phyloP scores from a whole-genome alignment of 2,797 vertebrate species.

The Molossus molossus region DNA sequence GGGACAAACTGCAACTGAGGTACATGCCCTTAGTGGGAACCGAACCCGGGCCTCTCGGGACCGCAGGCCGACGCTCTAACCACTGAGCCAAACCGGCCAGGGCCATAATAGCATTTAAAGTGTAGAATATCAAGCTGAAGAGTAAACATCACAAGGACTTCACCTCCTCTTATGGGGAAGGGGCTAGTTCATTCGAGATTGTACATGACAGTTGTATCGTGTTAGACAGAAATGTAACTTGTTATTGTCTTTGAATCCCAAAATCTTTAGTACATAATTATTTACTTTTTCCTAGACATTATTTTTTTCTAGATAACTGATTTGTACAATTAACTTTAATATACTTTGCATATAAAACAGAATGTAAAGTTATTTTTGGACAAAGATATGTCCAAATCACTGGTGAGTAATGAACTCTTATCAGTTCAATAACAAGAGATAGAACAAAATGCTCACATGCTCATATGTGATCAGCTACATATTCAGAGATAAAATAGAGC shows the following conservation, averaged over 20 bases:
- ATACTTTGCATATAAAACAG: not conserved
- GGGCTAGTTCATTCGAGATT: not conserved
- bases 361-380: not conserved
- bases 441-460: not conserved
- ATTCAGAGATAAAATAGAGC: not conserved
- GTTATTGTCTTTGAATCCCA: not conserved
- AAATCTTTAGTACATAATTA: no score
- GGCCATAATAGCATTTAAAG: not conserved
- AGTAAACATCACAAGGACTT: not conserved
- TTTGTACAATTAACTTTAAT: not conserved
- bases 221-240: not conserved
- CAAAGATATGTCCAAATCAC: not conserved
- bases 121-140: not conserved
- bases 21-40: no score
- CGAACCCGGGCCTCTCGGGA: no score
- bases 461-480: not conserved
- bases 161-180: not conserved
- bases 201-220: no score
- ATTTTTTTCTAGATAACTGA: not conserved
- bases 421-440: not conserved
- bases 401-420: not conserved
- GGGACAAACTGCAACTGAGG: no score
- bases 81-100: no score
- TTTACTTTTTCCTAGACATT: not conserved
- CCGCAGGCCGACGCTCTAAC: no score